Evolutionary conservation across 2,888 invertebrate genomes (phyloP), one percentile per base, ranked within the genome.

Genomic region (Coelinius sp.): DNA sequence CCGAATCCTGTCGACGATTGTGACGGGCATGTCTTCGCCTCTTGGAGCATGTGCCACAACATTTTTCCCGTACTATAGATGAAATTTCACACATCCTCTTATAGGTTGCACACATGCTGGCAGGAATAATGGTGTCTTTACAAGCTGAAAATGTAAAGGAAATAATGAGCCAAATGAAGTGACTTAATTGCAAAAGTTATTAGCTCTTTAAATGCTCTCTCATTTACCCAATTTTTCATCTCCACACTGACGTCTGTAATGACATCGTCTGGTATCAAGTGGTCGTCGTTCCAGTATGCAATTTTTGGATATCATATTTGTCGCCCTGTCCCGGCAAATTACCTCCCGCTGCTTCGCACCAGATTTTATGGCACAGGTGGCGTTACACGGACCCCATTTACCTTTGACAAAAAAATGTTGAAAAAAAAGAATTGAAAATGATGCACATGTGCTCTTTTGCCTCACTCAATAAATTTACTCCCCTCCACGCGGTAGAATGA

Each of bases 41-140:
- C 66, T 83, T 85, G 67, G 75, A 80, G 70, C 85, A 85, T 35
- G 84, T 84, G 70, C 82, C 82, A 74, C 85, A 85, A 77, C 85
- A 85, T 74, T 84, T 84, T 69, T 84, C 82, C 27, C 82, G 79
- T 31, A 85, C 81, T 63, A 82, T 77, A 71, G 80, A 76, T 17
- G 85, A 85, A 59, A 79, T 75, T 62, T 84, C 82, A 75, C 85
- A 85, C 82, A 85, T 84, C 20, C 81, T 80, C 73, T 78, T 81
- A 75, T 84, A 85, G 25, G 83, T 79, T n/a, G 80, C 76, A 66
- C 85, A 85, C 77, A 81, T 82, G 56, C 82, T 78, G 7, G 78
- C 72, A 24, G 85, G 82, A 27, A 77, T 73, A 52, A 83, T 81
- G 22, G 74, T 83, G 75, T 85, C 85, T 73, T 81, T 84, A 75